phyloP scores from a whole-genome alignment of 2,888 invertebrate species.

The Nasonovia ribisnigri region DNA sequence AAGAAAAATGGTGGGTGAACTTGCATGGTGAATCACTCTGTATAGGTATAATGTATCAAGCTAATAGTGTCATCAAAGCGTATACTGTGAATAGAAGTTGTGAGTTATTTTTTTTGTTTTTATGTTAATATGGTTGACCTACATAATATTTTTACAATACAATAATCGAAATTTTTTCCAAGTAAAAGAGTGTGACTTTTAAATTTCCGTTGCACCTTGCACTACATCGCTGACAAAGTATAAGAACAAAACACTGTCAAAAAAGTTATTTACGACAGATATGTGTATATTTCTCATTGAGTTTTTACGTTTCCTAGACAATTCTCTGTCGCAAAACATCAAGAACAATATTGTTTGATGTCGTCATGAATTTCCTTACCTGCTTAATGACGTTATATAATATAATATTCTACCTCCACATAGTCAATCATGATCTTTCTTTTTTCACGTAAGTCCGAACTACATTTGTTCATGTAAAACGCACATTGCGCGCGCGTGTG shows the following conservation, averaged over 20 bases:
- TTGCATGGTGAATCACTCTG: too few relatives aligned
- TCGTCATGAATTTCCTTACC: background rate
- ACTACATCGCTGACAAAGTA: background rate
- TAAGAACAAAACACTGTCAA: background rate
- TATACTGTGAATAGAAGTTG: background rate
- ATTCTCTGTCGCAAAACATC: background rate
- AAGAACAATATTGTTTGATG: background rate
- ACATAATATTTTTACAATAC: background rate
- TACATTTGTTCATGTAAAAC: background rate
- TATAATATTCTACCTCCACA: background rate
- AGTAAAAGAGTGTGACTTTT: background rate
- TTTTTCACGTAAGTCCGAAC: background rate
- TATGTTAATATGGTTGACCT: background rate
- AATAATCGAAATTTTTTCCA: background rate
- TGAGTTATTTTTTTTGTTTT: background rate
- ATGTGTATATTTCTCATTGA: background rate
- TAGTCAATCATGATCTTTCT: background rate
- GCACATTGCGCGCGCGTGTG: background rate
- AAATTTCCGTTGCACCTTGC: background rate
- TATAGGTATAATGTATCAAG: background rate
- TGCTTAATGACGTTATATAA: background rate
- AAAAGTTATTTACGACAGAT: background rate
- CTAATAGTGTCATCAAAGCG: background rate
- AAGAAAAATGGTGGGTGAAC: too few relatives aligned
- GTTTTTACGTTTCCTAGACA: background rate